Evolutionary conservation across 2,797 vertebrate species (phyloP).

Genomic region (Oryzias dopingdopingensis): DNA sequence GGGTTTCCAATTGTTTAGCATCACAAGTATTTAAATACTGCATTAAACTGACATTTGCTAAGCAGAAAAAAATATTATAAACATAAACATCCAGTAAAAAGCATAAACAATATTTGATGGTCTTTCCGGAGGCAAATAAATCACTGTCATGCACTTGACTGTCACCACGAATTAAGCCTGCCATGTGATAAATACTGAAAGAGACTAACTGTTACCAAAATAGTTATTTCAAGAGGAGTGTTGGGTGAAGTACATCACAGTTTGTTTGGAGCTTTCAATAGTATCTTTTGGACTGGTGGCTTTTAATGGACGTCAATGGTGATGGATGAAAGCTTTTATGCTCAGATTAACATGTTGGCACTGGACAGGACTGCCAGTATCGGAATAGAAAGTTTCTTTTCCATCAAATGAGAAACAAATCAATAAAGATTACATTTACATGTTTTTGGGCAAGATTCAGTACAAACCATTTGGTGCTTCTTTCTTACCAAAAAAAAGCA

Average conservation of each 20-base stretch:
- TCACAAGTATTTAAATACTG: no score
- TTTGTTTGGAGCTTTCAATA: constrained; percentile 24
- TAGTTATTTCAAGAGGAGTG: constrained; percentile 46
- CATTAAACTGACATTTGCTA: neutral
- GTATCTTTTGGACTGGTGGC: constrained; percentile 24
- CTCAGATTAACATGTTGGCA: no score
- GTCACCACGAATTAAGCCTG: constrained; percentile 31
- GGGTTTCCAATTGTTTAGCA: no score
- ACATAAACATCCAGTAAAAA: constrained; percentile 12
- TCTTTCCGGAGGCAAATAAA: constrained; percentile 8
- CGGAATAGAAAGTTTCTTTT: no score
- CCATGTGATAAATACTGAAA: constrained; percentile 30
- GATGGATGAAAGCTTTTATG: no score
- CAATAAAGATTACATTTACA: no score
- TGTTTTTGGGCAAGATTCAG: no score
- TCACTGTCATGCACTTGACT: constrained; percentile 14
- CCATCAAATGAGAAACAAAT: no score
- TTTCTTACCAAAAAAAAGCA: neutral
- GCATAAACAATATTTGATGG: constrained; percentile 17
- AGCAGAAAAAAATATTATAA: neutral
- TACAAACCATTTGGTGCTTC: neutral
- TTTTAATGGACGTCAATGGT: no score
- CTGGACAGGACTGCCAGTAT: no score
- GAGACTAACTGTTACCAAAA: constrained; percentile 29
- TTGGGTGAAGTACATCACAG: constrained; percentile 31